These are phyloP conservation scores for Manis crassicaudata DNA, from an alignment of 2,797 vertebrate genomes.

Conservation along the genomic window DNA sequence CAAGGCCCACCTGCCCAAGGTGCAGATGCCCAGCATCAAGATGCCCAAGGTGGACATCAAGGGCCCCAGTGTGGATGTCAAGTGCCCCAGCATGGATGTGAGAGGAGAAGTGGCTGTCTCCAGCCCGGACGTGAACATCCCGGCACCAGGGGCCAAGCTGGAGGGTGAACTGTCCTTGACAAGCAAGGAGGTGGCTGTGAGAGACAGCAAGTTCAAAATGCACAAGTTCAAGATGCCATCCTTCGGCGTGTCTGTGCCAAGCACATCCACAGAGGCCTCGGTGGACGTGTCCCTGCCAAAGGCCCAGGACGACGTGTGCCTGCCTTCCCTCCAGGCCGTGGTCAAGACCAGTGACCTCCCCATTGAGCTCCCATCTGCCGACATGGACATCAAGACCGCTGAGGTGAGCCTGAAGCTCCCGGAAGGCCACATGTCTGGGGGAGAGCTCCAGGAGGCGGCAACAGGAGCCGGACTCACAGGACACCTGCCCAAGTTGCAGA, in stretches of 20 bases:
- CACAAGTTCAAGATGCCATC: rapidly evolving
- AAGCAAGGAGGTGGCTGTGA: not conserved
- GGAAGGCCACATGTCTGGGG: rapidly evolving
- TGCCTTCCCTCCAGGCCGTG: rapidly evolving
- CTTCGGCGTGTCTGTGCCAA: rapidly evolving
- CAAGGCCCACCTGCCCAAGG: conserved; percentile 28
- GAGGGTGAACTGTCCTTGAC: not conserved
- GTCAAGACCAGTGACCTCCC: not conserved
- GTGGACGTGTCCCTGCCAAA: not conserved
- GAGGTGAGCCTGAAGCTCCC: rapidly evolving
- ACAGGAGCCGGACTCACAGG: rapidly evolving
- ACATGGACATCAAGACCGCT: not conserved
- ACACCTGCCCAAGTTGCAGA: no score
- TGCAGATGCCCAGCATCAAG: conserved; percentile 64
- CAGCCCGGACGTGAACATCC: rapidly evolving
- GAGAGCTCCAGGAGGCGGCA: not conserved
- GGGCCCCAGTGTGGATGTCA: not conserved
- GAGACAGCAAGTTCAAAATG: rapidly evolving
- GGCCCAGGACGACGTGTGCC: not conserved
- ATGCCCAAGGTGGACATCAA: not conserved
- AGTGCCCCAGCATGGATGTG: not conserved
- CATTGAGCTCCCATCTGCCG: not conserved
- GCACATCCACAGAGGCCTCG: rapidly evolving
- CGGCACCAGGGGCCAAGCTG: not conserved
- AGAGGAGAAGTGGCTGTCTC: not conserved